Conservation (phyloP, 2,797 vertebrate species). For the Coregonus ussuriensis region DNA sequence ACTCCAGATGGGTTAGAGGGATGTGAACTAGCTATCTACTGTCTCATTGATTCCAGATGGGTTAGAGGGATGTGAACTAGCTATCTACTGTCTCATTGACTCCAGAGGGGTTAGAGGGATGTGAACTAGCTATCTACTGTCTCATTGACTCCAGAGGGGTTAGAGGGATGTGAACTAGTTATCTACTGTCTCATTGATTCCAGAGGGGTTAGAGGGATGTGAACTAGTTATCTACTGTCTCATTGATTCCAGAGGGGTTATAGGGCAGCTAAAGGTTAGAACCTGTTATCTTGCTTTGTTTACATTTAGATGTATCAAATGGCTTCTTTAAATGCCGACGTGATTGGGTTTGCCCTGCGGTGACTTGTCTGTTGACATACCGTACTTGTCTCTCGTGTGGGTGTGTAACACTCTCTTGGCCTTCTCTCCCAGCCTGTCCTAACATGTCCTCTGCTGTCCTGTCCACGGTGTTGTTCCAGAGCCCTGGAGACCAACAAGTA, state of each 20-base stretch:
- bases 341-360: background rate
- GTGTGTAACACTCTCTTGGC: background rate
- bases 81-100: background rate
- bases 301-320: background rate
- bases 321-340: background rate
- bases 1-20: no score
- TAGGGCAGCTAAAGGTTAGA: background rate
- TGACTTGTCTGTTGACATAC: background rate
- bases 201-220: background rate
- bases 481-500: slow-evolving; percentile 98
- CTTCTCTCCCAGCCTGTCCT: background rate
- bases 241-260: background rate
- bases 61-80: no score
- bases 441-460: background rate
- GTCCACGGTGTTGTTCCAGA: slow-evolving; percentile 63
- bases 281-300: background rate
- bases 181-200: background rate
- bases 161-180: background rate
- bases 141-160: background rate
- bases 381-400: background rate
- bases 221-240: no score
- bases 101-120: background rate
- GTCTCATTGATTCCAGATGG: no score
- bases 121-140: no score
- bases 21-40: no score